Evolutionary conservation across 2,888 invertebrate species (phyloP).

Genomic region (Folsomia manolachei): DNA sequence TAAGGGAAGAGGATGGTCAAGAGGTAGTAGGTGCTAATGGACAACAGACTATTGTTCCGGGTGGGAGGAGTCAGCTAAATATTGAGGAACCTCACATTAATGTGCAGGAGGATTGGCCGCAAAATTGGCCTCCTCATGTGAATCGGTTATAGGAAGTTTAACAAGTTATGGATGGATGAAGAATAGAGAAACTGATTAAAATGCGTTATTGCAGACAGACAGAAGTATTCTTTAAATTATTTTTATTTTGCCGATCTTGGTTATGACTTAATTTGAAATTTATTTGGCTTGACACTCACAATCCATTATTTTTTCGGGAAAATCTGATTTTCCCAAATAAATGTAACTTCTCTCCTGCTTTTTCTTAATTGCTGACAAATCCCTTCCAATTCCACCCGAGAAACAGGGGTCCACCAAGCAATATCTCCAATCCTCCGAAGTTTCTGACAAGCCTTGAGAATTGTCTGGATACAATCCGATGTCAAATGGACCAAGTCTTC

Average conservation of each 20-base stretch:
- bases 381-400: slow-evolving; percentile 20
- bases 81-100: background rate
- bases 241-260: no score
- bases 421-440: slow-evolving; percentile 36
- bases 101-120: no score
- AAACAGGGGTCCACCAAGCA: slow-evolving; percentile 29
- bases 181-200: no score
- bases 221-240: no score
- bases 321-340: slow-evolving; percentile 37
- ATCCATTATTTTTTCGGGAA: no score
- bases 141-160: background rate
- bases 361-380: slow-evolving; percentile 26
- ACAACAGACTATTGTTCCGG: background rate
- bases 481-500: slow-evolving; percentile 34
- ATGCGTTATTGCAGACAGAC: no score
- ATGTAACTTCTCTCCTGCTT: slow-evolving; percentile 13
- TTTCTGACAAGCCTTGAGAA: slow-evolving; percentile 27
- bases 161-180: no score
- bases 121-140: background rate
- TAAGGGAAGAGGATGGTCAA: background rate
- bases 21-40: background rate
- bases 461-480: slow-evolving; percentile 10
- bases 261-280: no score
- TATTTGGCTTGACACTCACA: no score
- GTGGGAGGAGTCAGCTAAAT: background rate